Conservation (phyloP, 2,113 vertebrate species). For the Myxocyprinus asiaticus region DNA sequence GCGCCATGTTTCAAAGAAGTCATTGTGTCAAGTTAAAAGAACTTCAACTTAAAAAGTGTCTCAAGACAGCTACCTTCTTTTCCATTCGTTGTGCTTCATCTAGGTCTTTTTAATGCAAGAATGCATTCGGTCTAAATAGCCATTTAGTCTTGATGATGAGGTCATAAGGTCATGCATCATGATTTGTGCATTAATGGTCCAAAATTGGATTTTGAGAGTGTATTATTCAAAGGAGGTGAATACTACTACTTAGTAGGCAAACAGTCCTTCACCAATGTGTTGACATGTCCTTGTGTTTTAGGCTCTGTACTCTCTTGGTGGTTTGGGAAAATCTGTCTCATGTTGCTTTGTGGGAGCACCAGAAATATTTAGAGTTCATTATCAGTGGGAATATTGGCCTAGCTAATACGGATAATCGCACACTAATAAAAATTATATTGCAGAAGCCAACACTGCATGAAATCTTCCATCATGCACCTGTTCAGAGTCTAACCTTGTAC, state of each 20-base stretch:
- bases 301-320: not conserved
- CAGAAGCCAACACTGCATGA: slow-evolving; percentile 19
- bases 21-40: no score
- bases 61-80: no score
- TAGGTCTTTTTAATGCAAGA: not conserved
- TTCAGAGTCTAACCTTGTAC: slow-evolving; percentile 14
- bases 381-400: slow-evolving; percentile 35
- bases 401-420: slow-evolving; percentile 54
- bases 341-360: slow-evolving; percentile 19
- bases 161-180: not conserved
- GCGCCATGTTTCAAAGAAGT: no score
- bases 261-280: not conserved
- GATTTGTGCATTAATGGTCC: not conserved
- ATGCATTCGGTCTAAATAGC: not conserved
- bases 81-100: no score
- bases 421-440: slow-evolving; percentile 32
- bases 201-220: no score
- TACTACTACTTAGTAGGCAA: not conserved
- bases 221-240: not conserved
- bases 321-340: slow-evolving; percentile 27
- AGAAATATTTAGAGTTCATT: slow-evolving; percentile 39
- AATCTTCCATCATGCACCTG: slow-evolving; percentile 40
- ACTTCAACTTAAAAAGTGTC: no score
- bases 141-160: not conserved
- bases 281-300: not conserved